Base-by-base conservation (phyloP, 2,113 vertebrate species). In the Macheiramphus alcinus region DNA sequence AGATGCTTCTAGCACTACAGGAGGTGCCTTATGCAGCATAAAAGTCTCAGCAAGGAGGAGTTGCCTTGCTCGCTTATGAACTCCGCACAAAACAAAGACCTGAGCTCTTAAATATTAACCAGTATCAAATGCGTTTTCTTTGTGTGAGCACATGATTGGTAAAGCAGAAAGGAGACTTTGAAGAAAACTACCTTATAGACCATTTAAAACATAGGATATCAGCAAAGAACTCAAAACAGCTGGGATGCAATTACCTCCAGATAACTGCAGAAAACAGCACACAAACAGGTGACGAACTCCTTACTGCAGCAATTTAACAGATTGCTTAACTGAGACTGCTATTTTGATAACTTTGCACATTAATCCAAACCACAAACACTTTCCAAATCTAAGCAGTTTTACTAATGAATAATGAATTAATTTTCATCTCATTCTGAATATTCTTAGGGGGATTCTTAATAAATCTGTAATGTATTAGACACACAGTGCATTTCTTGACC, bases 331-430 rank as follows among this genome's bases (percentile, higher is more conserved):
- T 13, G 7, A 40, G 88, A 80, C 32, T 9, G 61, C 59, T 27
- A 11, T 71, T 67, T 68, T 8, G 0, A 34, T 42, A 50, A 6
- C 40, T 43, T 63, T 9, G 3, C 32, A 34, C 70, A 7, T 85
- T 72, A 66, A 76, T 85, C 65, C 82, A 58, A 70, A 61, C 93
- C 80, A 52, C 56, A 86, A 89, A 88, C 38, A 34, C 48, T 92
- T 72, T 67, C 74, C 26, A 25, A 90, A 86, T 32, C 85, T 42
- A 63, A 95, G 82, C 34, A 94, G 65, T 38, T 94, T 96, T 95
- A 66, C 76, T 88, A 83, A 96, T 88, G 48, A 94, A 94, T 82
- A 94, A 93, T 83, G 23, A 80, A 96, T 95, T 86, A 58, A 84
- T 94, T 96, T 95, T 84, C n/a, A 0, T 56, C 48, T 94, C 43